Conservation (phyloP, 2,888 invertebrate genomes). For the Pterostichus madidus region DNA sequence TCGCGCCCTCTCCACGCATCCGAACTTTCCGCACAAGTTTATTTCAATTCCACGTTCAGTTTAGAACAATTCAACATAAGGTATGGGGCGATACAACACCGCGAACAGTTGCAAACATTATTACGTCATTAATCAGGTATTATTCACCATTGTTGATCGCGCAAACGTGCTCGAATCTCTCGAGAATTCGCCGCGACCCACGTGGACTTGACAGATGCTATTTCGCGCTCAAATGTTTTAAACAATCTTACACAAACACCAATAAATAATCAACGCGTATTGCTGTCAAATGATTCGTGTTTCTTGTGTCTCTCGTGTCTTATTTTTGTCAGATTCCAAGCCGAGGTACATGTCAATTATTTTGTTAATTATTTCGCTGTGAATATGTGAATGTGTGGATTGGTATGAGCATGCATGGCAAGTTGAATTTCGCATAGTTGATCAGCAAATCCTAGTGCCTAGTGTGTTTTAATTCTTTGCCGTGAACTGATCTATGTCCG, state of each 20-base stretch:
- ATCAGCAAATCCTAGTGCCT: no score
- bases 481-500: not conserved
- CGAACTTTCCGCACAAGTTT: conserved; percentile 10
- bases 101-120: conserved; percentile 15
- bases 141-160: not conserved
- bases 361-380: not conserved
- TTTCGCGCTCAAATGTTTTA: conserved; percentile 9
- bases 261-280: no score
- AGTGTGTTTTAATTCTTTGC: no score
- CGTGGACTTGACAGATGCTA: conserved; percentile 32
- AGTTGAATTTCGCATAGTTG: not conserved
- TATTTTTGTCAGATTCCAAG: no score
- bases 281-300: not conserved
- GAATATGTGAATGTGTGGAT: not conserved
- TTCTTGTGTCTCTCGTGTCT: not conserved
- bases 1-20: not conserved
- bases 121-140: conserved; percentile 35
- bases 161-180: not conserved
- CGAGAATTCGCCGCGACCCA: not conserved
- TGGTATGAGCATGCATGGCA: not conserved
- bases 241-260: not conserved
- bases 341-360: not conserved
- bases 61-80: conserved; percentile 34
- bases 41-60: conserved; percentile 45
- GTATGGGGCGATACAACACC: not conserved